These are phyloP conservation scores for Pogonomyrmex barbatus DNA, from an alignment of 1,140 invertebrate genomes.

Conservation along the genomic window DNA sequence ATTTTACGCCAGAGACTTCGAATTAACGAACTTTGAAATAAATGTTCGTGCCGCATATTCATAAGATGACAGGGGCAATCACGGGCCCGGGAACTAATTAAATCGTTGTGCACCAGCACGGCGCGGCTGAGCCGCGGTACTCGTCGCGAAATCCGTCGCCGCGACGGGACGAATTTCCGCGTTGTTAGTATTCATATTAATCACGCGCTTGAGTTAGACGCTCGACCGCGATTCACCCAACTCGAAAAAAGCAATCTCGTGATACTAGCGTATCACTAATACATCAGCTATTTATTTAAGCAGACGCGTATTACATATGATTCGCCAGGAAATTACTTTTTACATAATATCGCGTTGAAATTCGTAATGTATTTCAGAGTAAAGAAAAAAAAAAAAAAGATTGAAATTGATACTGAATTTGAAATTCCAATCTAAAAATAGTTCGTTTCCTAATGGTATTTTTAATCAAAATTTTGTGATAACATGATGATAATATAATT, in stretches of 20 bases:
- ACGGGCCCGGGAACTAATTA: constrained; percentile 50
- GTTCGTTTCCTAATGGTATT: background rate
- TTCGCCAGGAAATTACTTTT: background rate
- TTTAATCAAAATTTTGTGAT: background rate
- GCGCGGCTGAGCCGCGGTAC: background rate
- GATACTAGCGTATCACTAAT: constrained; percentile 25
- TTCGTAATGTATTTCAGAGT: background rate
- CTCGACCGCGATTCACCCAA: constrained; percentile 44
- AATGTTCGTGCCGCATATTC: constrained; percentile 58
- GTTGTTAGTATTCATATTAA: constrained; percentile 62
- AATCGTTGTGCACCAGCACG: constrained; percentile 46
- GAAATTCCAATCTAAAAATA: background rate
- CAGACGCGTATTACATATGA: background rate
- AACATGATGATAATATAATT: background rate
- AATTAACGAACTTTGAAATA: constrained; percentile 64
- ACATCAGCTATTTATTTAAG: constrained; percentile 37
- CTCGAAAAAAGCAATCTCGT: constrained; percentile 57
- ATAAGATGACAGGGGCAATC: constrained; percentile 61
- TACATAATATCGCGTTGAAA: background rate
- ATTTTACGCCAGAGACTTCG: constrained; percentile 38
- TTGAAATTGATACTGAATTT: background rate
- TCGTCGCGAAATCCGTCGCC: constrained; percentile 42
- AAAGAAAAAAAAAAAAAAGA: background rate
- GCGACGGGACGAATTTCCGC: constrained; percentile 40
- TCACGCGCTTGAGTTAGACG: constrained; percentile 34